Conservation (phyloP, 2,797 vertebrate species). For the Chlorospingus semifuscus region DNA sequence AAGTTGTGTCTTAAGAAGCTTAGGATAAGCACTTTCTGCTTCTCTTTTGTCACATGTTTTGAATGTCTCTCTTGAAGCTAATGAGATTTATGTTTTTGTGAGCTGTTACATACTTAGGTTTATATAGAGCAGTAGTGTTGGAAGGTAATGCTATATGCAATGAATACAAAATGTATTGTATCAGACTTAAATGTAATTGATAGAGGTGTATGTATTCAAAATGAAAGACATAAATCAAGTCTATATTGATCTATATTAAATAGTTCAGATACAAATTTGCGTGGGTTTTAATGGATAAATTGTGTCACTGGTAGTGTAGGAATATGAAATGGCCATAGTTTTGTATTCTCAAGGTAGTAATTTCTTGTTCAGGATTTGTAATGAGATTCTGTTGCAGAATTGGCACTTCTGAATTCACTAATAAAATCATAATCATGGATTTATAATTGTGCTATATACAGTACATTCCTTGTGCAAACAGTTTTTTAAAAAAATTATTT, state of each 20-base stretch:
- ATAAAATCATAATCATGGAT: background rate
- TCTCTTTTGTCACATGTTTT: conserved; percentile 22
- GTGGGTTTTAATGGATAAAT: background rate
- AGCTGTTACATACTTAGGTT: background rate
- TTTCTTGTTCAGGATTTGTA: background rate
- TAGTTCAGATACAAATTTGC: background rate
- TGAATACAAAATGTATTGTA: background rate
- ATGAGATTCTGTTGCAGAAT: background rate
- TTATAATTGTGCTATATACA: background rate
- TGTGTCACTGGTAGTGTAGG: background rate
- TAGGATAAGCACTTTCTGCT: conserved; percentile 37
- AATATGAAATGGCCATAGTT: background rate
- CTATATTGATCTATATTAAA: background rate
- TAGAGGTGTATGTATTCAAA: background rate
- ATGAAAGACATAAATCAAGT: background rate
- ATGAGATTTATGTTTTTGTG: conserved; percentile 36
- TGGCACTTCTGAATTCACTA: background rate
- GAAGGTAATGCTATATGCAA: background rate
- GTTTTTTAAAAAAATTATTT: background rate
- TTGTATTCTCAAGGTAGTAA: background rate
- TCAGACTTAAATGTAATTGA: background rate
- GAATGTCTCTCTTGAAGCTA: conserved; percentile 21
- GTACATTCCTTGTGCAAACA: background rate
- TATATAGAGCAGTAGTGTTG: background rate
- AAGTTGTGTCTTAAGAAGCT: conserved; percentile 28